Conservation (phyloP, 2,797 vertebrate genomes). For the Malacoctenus gilli region DNA sequence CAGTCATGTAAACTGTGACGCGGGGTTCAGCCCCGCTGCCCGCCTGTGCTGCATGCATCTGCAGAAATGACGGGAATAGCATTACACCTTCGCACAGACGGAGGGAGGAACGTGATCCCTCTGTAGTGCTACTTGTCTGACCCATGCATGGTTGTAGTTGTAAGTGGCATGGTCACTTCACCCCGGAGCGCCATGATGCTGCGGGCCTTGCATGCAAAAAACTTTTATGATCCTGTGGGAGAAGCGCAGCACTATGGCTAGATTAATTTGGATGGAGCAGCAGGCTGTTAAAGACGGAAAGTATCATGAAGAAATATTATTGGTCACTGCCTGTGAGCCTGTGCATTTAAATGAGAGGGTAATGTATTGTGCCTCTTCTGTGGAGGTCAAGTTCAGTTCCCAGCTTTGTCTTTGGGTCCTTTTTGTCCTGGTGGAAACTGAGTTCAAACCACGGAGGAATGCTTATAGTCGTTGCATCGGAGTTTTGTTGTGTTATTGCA, state of each 20-base stretch:
- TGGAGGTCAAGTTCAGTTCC: conserved; percentile 43
- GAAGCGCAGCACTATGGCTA: neutral
- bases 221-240: conserved; percentile 43
- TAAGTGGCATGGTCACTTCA: conserved; percentile 59
- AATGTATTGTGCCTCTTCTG: conserved; percentile 20
- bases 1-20: conserved; percentile 4
- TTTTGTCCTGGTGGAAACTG: conserved; percentile 20
- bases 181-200: conserved; percentile 54
- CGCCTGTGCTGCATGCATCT: conserved; percentile 44
- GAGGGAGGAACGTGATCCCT: conserved; percentile 66
- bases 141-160: conserved; percentile 64
- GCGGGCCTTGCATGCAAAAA: conserved; percentile 55
- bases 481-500: conserved; percentile 20
- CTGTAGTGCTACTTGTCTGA: conserved; percentile 59
- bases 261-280: conserved; percentile 21
- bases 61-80: conserved; percentile 56
- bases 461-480: conserved; percentile 21
- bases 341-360: conserved; percentile 34
- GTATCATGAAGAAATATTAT: conserved; percentile 17
- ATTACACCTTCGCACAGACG: conserved; percentile 54
- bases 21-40: neutral
- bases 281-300: conserved; percentile 5
- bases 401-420: too few species aligned
- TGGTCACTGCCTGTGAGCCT: conserved; percentile 27
- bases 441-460: conserved; percentile 13